Percentiles rank a stretch among this genome's conserved stretches.
phyloP scores from a whole-genome alignment of 2,888 invertebrate genomes.

The Dryococelus australis region DNA sequence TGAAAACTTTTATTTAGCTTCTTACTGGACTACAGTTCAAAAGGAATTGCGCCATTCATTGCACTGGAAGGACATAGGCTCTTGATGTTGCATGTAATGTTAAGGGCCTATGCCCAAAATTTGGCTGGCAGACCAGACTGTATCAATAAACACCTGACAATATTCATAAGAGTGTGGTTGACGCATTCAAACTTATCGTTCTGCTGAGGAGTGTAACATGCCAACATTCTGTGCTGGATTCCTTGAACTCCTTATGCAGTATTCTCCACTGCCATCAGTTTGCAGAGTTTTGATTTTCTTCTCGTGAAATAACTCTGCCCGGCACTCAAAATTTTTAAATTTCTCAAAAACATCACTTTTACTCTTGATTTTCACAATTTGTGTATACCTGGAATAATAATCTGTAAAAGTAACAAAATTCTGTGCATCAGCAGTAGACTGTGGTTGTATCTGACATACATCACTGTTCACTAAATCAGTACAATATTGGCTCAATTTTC shows the following conservation, averaged over 20 bases:
- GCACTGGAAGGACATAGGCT: constrained; percentile 32
- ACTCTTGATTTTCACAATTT: constrained; percentile 22
- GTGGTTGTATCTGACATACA: too few species aligned
- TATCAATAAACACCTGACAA: not conserved
- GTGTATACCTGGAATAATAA: not conserved
- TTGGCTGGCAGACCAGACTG: constrained; percentile 30
- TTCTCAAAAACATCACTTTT: constrained; percentile 31
- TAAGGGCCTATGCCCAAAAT: constrained; percentile 37
- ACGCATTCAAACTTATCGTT: constrained; percentile 5
- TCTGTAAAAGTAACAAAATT: not conserved
- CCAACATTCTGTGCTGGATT: constrained; percentile 27
- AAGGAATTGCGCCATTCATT: constrained; percentile 22
- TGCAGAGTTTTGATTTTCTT: constrained; percentile 31
- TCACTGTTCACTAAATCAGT: too few species aligned
- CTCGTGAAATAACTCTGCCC: not conserved
- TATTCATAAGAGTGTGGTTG: constrained; percentile 33
- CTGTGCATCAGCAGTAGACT: not conserved
- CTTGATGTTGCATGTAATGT: constrained; percentile 32
- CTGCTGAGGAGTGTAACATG: constrained; percentile 32
- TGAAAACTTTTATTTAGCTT: constrained; percentile 3
- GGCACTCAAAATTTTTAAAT: constrained; percentile 34
- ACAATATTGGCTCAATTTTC: too few species aligned
- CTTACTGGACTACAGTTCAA: constrained; percentile 27
- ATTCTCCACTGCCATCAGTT: constrained; percentile 39
- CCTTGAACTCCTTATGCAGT: constrained; percentile 25